A percentile compares a stretch with the other conserved stretches of the same genome.
These are phyloP conservation scores for Otocyon megalotis DNA, from an alignment of 2,113 vertebrate species.

Conservation along the genomic window DNA sequence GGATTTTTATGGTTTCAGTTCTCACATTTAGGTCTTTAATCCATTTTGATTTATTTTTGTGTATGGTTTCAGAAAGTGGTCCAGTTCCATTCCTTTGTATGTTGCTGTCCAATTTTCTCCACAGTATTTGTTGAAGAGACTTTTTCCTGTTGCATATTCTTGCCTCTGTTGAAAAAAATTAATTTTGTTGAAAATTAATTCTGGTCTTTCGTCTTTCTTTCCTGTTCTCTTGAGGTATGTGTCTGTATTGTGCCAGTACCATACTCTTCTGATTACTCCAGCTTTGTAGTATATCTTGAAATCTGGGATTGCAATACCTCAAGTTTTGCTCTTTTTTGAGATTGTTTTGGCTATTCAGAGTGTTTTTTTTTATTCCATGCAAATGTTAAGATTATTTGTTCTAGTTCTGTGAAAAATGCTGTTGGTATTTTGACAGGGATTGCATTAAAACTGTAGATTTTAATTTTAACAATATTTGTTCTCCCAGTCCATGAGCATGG, in stretches of 20 bases:
- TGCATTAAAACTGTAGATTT: not conserved
- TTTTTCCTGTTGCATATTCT: not conserved
- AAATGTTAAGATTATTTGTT: not conserved
- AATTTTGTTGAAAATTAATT: not conserved
- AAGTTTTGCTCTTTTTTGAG: not conserved
- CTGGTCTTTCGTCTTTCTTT: not conserved
- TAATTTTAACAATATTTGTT: not conserved
- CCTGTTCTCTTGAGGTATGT: not conserved
- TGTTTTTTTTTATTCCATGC: not conserved
- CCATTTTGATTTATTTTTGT: not conserved
- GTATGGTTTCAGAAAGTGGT: not conserved
- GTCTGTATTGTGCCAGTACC: not conserved
- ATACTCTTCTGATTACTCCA: not conserved
- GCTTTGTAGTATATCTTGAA: not conserved
- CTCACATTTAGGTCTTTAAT: not conserved
- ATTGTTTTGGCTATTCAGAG: not conserved
- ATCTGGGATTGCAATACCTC: not conserved
- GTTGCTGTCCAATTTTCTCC: not conserved
- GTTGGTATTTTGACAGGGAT: not conserved
- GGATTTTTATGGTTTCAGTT: not conserved
- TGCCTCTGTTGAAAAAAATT: not conserved
- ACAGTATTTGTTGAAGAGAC: not conserved
- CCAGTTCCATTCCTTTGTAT: not conserved
- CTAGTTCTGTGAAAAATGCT: not conserved
- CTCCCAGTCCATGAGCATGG: not conserved